Conservation (phyloP, 2,797 vertebrate genomes). For the Euthynnus affinis region DNA sequence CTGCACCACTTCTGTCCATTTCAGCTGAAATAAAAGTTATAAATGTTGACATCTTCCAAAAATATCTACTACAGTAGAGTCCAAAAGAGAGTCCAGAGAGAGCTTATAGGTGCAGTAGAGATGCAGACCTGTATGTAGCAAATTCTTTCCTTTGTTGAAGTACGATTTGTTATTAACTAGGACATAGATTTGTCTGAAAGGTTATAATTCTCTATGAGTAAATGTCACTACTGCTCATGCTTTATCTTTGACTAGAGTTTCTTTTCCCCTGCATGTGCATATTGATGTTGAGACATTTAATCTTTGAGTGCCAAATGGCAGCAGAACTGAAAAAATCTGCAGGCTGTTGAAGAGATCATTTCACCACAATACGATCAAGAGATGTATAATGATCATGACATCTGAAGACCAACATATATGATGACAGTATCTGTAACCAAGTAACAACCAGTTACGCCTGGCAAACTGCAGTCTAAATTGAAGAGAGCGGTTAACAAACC, state of each 20-base stretch:
- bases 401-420: neutral
- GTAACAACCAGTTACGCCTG: neutral
- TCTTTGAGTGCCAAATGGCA: neutral
- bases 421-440: neutral
- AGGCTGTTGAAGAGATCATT: neutral
- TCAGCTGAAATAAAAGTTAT: slow-evolving; percentile 85
- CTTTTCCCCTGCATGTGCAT: neutral
- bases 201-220: neutral
- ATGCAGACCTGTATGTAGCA: neutral
- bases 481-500: neutral
- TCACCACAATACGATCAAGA: neutral
- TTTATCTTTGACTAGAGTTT: neutral
- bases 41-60: neutral
- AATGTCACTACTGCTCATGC: neutral
- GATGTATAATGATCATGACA: neutral
- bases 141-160: neutral
- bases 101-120: neutral
- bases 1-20: slow-evolving; percentile 96
- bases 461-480: neutral
- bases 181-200: neutral
- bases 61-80: neutral
- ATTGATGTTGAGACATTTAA: neutral
- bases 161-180: neutral
- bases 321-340: neutral
- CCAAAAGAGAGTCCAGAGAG: neutral